Evolutionary conservation across 2,797 vertebrate species (phyloP), one percentile per base, ranked within the genome.

Genomic region (Danionella dracula): DNA sequence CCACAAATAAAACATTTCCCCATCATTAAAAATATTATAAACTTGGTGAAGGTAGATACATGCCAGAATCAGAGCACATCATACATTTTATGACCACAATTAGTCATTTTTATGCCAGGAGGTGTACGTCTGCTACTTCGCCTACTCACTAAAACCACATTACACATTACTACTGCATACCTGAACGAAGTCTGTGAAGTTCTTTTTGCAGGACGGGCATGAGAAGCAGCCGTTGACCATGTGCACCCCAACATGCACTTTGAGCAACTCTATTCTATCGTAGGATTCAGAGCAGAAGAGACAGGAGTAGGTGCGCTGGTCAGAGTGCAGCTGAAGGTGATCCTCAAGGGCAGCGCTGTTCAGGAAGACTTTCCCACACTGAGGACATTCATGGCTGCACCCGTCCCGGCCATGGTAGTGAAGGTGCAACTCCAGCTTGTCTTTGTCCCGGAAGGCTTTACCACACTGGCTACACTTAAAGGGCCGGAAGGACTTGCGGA

Each of bases 401-500:
- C 92, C 91, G 46, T 97, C 96, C 13, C 93, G 88, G 1, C 94
- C 94, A 0, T 99, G 96, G 68, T 94, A 94, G 2, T 94, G 86
- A 82, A 97, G 76, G 71, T 99, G 97, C 79, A 94, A 93, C 8
- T 99, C 97, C 83, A 99, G 87, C 72, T 95, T 97, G 75, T 98
- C 97, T 76, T 98, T 98, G 6, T 98, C 95, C 0, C 97, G 85
- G 83, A 98, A 99, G 32, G 94, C 94, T 77, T 99, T 99, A 23
- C 95, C 95, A 5, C 97, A 99, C 78, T 97, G 94, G 32, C 92
- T 84, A 81, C 97, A 99, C 72, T 97, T 97, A 77, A 96, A 99
- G 0, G 97, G 97, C 51, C 97, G 93, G 75, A 98, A 96, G 23
- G 92, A 93, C 82, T 99, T 99, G 53, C 97, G 86, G 71, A 99